Evolutionary conservation across 2,797 vertebrate species (phyloP).

Genomic region (Oryzias dopingdopingensis): DNA sequence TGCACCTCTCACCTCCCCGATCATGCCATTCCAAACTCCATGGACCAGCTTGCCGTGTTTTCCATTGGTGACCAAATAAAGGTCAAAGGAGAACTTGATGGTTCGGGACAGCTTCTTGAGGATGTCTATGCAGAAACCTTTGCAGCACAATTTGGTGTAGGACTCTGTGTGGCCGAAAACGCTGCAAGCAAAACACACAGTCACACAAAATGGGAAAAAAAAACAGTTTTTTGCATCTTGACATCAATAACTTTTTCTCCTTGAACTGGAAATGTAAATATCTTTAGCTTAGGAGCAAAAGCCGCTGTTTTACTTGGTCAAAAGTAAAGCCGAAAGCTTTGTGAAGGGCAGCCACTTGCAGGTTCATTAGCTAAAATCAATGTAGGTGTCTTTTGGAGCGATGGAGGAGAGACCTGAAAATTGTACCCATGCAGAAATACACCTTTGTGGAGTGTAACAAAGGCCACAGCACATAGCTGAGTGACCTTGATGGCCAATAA

Average conservation of each 20-base stretch:
- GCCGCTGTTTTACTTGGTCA: slow-evolving; percentile 24
- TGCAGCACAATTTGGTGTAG: slow-evolving; percentile 97
- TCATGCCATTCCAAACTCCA: slow-evolving; percentile 98
- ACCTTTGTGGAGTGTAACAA: slow-evolving; percentile 12
- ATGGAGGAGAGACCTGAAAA: slow-evolving; percentile 22
- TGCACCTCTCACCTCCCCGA: slow-evolving; percentile 88
- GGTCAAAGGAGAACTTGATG: slow-evolving; percentile 97
- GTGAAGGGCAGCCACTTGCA: slow-evolving; percentile 43
- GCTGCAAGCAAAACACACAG: slow-evolving; percentile 51
- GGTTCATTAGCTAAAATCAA: slow-evolving; percentile 64
- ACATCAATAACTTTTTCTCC: slow-evolving; percentile 9
- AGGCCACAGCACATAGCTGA: slow-evolving; percentile 32
- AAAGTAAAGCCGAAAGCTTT: neutral
- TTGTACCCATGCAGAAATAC: slow-evolving; percentile 21
- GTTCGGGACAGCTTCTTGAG: slow-evolving; percentile 93
- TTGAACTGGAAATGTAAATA: slow-evolving; percentile 12
- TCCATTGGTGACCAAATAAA: slow-evolving; percentile 97
- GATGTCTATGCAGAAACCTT: slow-evolving; percentile 99
- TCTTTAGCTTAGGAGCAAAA: slow-evolving; percentile 28
- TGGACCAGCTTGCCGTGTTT: slow-evolving; percentile 95
- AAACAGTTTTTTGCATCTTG: slow-evolving; percentile 14
- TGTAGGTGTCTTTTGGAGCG: slow-evolving; percentile 42
- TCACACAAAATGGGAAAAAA: slow-evolving; percentile 1
- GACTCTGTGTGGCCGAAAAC: slow-evolving; percentile 80
- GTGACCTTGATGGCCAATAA: slow-evolving; percentile 57